A percentile compares a stretch with the other conserved stretches of the same genome.
Evolutionary conservation across 2,113 vertebrate species (phyloP).

Genomic region (Hippotragus niger): DNA sequence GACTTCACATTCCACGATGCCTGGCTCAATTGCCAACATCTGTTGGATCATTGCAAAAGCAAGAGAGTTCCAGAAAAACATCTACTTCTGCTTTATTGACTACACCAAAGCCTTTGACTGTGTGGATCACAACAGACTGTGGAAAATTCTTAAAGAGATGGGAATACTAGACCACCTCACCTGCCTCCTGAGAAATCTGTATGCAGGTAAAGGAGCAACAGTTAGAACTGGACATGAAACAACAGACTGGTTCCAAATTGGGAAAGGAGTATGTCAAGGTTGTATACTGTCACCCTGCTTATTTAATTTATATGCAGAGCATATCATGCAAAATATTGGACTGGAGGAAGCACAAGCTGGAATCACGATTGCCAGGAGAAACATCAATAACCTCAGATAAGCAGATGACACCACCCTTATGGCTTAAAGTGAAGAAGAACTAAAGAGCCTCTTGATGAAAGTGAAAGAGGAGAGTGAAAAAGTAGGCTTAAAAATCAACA

Average conservation of each 20-base stretch:
- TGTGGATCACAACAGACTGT: background rate
- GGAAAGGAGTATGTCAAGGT: background rate
- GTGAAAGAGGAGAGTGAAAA: background rate
- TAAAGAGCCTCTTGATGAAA: background rate
- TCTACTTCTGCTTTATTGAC: background rate
- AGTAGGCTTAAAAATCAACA: background rate
- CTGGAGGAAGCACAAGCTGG: background rate
- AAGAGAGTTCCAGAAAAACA: background rate
- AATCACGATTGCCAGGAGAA: background rate
- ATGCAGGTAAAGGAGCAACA: background rate
- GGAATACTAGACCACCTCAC: background rate
- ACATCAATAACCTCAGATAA: background rate
- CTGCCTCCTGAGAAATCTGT: background rate
- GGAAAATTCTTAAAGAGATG: background rate
- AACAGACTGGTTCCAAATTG: background rate
- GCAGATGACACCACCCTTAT: background rate
- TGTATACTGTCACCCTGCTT: background rate
- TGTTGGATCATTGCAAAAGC: background rate
- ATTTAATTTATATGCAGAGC: background rate
- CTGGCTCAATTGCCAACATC: background rate
- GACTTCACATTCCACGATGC: background rate
- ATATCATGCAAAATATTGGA: fast-evolving
- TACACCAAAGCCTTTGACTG: background rate
- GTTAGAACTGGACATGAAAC: background rate
- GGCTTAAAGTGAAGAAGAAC: background rate